Evolutionary conservation across 2,888 invertebrate genomes (phyloP), one percentile per base, ranked within the genome.

Genomic region (Cantharis flavilabris): DNA sequence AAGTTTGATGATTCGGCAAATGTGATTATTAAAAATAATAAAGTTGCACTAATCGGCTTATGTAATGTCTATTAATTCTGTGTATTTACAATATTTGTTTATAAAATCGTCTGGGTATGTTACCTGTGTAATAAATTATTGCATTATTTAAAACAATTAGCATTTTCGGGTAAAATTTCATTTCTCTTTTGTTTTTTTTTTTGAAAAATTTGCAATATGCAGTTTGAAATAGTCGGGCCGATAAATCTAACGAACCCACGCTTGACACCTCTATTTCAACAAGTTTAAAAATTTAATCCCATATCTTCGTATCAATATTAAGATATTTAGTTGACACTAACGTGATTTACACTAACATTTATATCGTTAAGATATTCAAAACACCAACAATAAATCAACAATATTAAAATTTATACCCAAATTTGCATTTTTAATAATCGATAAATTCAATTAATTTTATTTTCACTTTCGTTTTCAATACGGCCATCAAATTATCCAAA

Each of bases 391-490:
- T 67, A 67, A 67, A 67, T 67, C 65, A 67, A 13, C 20, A 67
- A 67, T 67, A 67, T 67, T 67, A 67, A 67, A 20, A 67, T 67
- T 67, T 67, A n/a, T n/a, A 26, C 20, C 26, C 26, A n/a, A 67
- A 73, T 73, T 73, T 69, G 65, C 72, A 73, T 73, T 49, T 49
- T 49, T 65, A 73, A 49, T 73, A 65, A 33, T 20, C 10, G 23
- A 65, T 33, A 33, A 65, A 72, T 72, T 65, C 49, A 49, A 73
- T 67, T 49, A 62, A 67, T 62, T 67, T 73, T 63, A 64, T 30
- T 65, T 72, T 69, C 72, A 69, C 72, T 73, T 73, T 73, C 67
- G 72, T 49, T 28, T 73, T 73, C 65, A n/a, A 67, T 28, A 9
- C 64, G 64, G n/a, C 64, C 20, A 64, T 20, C 18, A 20, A 64